Evolutionary conservation across 2,113 vertebrate species (phyloP).

Genomic region (Protobothrops mucrosquamatus): DNA sequence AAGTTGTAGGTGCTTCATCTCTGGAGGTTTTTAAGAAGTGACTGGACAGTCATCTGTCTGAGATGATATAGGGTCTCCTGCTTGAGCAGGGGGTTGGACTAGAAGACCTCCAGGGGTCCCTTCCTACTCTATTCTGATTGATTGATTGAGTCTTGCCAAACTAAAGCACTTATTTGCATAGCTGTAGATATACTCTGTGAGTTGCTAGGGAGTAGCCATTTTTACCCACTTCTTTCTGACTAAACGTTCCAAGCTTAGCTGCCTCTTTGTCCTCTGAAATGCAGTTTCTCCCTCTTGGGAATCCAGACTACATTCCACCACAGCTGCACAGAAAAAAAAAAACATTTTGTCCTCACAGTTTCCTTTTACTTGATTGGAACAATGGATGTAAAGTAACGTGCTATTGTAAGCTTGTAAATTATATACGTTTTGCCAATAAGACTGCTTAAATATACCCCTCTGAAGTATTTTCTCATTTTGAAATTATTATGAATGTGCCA

Average conservation of each 20-base stretch:
- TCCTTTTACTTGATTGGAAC: too few species aligned
- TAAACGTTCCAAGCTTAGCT: background rate
- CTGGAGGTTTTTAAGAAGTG: too few species aligned
- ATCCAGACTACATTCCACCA: background rate
- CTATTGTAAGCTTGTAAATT: background rate
- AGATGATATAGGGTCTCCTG: background rate
- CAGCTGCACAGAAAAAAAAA: background rate
- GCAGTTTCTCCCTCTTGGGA: background rate
- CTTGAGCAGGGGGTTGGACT: background rate
- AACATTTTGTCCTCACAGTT: background rate
- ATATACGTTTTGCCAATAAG: background rate
- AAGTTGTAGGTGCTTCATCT: too few species aligned
- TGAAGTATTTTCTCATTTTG: background rate
- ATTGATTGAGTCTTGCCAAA: background rate
- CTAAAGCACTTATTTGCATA: background rate
- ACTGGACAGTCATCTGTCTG: background rate
- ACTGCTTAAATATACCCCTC: slow-evolving; percentile 14
- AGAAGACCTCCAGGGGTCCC: background rate
- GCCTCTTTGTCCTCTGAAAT: background rate
- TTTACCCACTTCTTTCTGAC: background rate
- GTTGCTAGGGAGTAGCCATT: background rate
- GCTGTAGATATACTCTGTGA: background rate
- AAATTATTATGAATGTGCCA: slow-evolving; percentile 12
- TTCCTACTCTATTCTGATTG: background rate
- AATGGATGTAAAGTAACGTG: background rate